A percentile compares a stretch with the other conserved stretches of the same genome.
These are phyloP conservation scores for Aurelia aurita complex sp. Pacific DNA, from an alignment of 30 jellyfish, hydroid and myxozoan species.

Conservation along the genomic window DNA sequence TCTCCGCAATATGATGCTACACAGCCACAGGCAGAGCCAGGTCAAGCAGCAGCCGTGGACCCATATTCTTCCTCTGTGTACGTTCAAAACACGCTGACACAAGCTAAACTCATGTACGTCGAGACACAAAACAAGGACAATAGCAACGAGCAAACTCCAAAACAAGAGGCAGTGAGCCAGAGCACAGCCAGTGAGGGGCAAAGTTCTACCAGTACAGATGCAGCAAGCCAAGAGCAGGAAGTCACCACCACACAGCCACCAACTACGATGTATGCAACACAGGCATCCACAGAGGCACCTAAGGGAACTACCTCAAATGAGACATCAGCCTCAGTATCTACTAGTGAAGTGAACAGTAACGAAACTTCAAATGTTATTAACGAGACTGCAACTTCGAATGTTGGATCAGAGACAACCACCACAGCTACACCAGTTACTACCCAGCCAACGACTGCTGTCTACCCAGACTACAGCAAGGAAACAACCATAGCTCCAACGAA, in stretches of 20 bases:
- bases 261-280: too few relatives aligned
- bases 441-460: not conserved
- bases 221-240: not conserved
- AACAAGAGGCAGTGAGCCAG: too few relatives aligned
- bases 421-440: not conserved
- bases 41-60: not conserved
- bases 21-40: not conserved
- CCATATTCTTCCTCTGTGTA: constrained; percentile 9
- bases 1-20: not conserved
- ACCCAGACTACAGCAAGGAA: too few relatives aligned
- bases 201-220: not conserved
- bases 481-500: too few relatives aligned
- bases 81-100: constrained; percentile 13
- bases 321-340: not conserved
- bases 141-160: constrained; percentile 11
- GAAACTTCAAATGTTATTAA: not conserved
- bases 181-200: too few relatives aligned
- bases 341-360: not conserved
- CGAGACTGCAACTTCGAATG: constrained; percentile 1
- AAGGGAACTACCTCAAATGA: not conserved
- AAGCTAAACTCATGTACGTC: constrained; percentile 24
- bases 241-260: not conserved
- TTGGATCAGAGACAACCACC: not conserved
- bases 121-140: constrained; percentile 21
- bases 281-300: not conserved